A percentile compares a stretch with the other conserved stretches of the same genome.
Evolutionary conservation across 2,113 vertebrate species (phyloP).

Genomic region (Phoxinus phoxinus): DNA sequence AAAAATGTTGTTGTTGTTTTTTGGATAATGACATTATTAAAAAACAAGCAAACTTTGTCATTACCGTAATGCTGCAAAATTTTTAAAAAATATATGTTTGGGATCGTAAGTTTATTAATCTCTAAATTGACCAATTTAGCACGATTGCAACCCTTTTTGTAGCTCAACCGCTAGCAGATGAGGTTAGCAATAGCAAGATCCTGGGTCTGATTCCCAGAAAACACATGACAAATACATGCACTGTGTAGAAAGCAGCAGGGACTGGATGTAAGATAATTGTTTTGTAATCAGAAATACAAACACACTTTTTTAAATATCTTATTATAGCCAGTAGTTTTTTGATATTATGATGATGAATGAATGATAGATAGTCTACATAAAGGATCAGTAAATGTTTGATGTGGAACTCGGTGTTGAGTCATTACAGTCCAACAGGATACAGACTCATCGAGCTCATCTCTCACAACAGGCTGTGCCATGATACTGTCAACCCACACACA

Average conservation of each 20-base stretch:
- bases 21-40: too few species aligned
- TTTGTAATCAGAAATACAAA: neutral
- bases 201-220: neutral
- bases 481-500: conserved; percentile 22
- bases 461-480: conserved; percentile 31
- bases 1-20: too few species aligned
- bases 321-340: neutral
- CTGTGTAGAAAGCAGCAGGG: neutral
- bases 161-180: neutral
- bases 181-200: neutral
- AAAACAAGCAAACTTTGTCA: too few species aligned
- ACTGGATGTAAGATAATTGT: neutral
- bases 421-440: conserved; percentile 22
- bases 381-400: neutral
- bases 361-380: neutral
- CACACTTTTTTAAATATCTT: neutral
- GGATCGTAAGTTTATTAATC: too few species aligned
- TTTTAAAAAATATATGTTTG: too few species aligned
- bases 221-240: neutral
- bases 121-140: neutral
- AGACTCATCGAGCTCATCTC: conserved; percentile 29
- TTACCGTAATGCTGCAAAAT: too few species aligned
- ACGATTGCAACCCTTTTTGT: neutral
- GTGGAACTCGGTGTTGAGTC: conserved; percentile 1
- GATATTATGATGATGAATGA: neutral